Evolutionary conservation across 30 jellyfish, hydroid and myxozoan species (phyloP).

Genomic region (Nemopilema nomurai): DNA sequence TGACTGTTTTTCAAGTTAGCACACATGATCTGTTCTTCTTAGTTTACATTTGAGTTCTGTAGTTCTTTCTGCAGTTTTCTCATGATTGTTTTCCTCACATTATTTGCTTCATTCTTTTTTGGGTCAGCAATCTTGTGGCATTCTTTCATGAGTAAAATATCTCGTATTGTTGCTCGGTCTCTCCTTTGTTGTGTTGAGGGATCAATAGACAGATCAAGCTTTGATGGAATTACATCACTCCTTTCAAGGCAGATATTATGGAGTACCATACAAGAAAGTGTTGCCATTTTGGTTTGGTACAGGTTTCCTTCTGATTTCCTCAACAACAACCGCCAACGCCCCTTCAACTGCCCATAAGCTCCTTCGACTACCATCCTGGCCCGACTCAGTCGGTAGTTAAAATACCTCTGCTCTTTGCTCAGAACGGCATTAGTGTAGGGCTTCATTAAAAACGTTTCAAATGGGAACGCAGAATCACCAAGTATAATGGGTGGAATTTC

Average conservation of each 20-base stretch:
- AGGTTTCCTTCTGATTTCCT: no score
- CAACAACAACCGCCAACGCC: slow-evolving; percentile 67
- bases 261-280: no score
- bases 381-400: slow-evolving; percentile 81
- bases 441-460: no score
- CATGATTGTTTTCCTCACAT: background rate
- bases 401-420: no score
- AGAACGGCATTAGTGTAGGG: no score
- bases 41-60: background rate
- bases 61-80: background rate
- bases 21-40: background rate
- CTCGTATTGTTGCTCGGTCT: background rate
- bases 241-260: no score
- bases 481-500: no score
- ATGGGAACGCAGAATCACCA: no score
- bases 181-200: background rate
- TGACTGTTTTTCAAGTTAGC: no score
- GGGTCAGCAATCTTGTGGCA: background rate
- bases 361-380: slow-evolving; percentile 83
- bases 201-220: background rate
- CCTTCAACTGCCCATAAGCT: slow-evolving; percentile 75
- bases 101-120: background rate
- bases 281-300: no score
- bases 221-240: no score
- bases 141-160: no score